phyloP scores from a whole-genome alignment of 2,888 invertebrate genomes.

The Pherbina coryleti region DNA sequence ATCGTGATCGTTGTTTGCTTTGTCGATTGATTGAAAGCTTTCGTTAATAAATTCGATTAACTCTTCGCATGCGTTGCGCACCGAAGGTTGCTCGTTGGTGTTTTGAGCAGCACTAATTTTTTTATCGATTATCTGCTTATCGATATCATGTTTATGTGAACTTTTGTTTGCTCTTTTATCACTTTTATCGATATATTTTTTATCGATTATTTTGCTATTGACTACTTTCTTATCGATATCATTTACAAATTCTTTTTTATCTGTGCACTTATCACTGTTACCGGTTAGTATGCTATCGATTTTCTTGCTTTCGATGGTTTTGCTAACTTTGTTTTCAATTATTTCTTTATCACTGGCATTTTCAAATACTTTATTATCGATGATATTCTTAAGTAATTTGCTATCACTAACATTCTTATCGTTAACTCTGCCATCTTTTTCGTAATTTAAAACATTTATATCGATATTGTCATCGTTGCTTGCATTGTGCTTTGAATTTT shows the following conservation, averaged over 20 bases:
- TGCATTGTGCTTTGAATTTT: slow-evolving; percentile 27
- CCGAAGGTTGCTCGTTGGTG: not conserved
- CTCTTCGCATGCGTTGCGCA: slow-evolving; percentile 53
- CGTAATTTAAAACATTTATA: not conserved
- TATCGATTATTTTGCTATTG: not conserved
- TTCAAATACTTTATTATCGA: not conserved
- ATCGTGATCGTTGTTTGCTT: slow-evolving; percentile 22
- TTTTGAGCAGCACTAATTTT: not conserved
- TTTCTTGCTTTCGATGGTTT: not conserved
- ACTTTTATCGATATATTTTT: not conserved
- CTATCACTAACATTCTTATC: not conserved
- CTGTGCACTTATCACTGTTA: not conserved
- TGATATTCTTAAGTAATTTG: not conserved
- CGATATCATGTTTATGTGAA: not conserved
- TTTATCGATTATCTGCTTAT: not conserved
- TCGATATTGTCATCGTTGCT: not conserved
- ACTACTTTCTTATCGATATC: too few species aligned
- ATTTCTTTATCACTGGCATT: not conserved
- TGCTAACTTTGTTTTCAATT: not conserved
- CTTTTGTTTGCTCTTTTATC: not conserved
- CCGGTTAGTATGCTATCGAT: not conserved
- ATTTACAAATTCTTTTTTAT: not conserved
- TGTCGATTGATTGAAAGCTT: slow-evolving; percentile 60
- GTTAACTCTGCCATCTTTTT: not conserved
- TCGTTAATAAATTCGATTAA: slow-evolving; percentile 63